phyloP scores from a whole-genome alignment of 2,888 invertebrate species.

The Brachyptera risi region DNA sequence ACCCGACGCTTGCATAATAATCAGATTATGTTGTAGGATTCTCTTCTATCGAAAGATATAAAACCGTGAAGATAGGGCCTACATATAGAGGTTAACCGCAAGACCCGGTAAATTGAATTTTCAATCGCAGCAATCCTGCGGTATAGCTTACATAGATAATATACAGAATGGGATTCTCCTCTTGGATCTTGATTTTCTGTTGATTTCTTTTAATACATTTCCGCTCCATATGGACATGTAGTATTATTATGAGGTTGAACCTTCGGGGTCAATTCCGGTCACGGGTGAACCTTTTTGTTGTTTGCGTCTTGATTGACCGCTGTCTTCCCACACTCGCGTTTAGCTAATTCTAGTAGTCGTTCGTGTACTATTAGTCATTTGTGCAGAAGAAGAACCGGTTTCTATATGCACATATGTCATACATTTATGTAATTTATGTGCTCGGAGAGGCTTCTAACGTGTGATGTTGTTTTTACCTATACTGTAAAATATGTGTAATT shows the following conservation, averaged over 20 bases:
- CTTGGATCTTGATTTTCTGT: too few species aligned
- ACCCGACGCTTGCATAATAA: not conserved
- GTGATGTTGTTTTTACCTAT: too few species aligned
- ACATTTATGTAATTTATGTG: too few species aligned
- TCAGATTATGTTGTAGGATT: not conserved
- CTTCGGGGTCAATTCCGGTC: not conserved
- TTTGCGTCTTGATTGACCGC: slow-evolving; percentile 17
- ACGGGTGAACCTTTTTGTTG: slow-evolving; percentile 6
- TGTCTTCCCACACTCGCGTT: slow-evolving; percentile 12
- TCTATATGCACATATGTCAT: not conserved
- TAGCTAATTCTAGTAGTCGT: slow-evolving; percentile 1
- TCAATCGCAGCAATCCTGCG: not conserved
- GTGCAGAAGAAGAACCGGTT: not conserved
- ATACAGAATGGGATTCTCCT: too few species aligned
- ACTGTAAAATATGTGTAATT: too few species aligned
- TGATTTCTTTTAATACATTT: not conserved
- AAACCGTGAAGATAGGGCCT: not conserved
- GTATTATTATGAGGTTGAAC: not conserved
- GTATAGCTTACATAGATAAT: too few species aligned
- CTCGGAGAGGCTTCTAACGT: too few species aligned
- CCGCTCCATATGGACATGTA: not conserved
- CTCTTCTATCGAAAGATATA: not conserved
- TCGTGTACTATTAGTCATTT: not conserved
- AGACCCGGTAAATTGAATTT: slow-evolving; percentile 1
- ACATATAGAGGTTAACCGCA: not conserved